Conservation (phyloP, 2,113 vertebrate species). For the Hippolais icterina region DNA sequence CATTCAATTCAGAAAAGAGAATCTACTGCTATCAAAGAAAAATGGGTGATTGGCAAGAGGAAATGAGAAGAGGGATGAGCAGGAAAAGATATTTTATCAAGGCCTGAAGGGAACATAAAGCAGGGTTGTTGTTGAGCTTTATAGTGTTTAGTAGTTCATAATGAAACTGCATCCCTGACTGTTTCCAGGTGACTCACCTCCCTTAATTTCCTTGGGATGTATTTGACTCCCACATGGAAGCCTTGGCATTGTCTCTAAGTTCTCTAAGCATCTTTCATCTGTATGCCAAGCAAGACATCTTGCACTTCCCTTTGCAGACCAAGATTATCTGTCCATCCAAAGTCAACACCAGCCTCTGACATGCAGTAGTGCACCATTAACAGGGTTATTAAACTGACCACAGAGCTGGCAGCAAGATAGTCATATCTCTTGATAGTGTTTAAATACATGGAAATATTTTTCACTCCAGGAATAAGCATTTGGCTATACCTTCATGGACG, state of each 20-base stretch:
- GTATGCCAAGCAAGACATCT: not conserved
- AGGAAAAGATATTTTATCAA: not conserved
- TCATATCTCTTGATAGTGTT: not conserved
- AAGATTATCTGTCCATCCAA: not conserved
- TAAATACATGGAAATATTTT: not conserved
- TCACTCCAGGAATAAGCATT: not conserved
- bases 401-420: not conserved
- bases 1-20: not conserved
- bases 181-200: not conserved
- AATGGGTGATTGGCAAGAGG: not conserved
- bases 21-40: not conserved
- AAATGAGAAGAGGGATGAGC: not conserved
- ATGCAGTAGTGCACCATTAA: not conserved
- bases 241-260: not conserved
- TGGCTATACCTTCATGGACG: not conserved
- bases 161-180: not conserved
- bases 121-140: not conserved
- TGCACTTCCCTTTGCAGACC: not conserved
- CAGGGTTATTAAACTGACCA: not conserved
- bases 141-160: not conserved
- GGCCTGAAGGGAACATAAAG: not conserved
- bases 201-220: not conserved
- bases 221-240: not conserved
- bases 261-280: not conserved
- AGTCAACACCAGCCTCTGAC: not conserved